phyloP scores from a whole-genome alignment of 1,140 invertebrate genomes.

The Brachionus plicatilis region DNA sequence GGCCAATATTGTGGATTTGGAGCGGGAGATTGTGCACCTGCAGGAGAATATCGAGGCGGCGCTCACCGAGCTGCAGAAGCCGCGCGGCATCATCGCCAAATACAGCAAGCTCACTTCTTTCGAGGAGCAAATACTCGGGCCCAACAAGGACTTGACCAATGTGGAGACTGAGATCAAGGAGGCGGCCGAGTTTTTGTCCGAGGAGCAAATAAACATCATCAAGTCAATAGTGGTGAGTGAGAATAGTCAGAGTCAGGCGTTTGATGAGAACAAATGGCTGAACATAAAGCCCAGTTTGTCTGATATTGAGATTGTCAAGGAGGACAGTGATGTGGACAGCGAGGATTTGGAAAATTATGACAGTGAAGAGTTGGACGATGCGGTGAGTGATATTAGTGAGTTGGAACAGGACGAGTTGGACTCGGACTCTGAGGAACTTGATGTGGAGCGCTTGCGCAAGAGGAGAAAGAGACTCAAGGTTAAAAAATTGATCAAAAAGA shows the following conservation, averaged over 20 bases:
- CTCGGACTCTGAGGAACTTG: not conserved
- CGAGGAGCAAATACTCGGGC: constrained; percentile 22
- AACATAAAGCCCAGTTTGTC: constrained; percentile 17
- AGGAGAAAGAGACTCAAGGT: not conserved
- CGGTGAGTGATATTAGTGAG: not conserved
- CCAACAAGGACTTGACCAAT: constrained; percentile 31
- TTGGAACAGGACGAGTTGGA: not conserved
- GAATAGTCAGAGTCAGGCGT: not conserved
- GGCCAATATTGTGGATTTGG: constrained; percentile 17
- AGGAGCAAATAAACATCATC: constrained; percentile 32
- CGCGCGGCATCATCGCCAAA: constrained; percentile 34
- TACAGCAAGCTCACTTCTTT: constrained; percentile 6
- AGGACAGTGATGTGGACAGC: not conserved
- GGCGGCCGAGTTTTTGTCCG: constrained; percentile 35
- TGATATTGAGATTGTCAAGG: not conserved
- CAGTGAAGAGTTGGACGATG: not conserved
- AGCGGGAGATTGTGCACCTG: not conserved
- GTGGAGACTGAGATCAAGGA: constrained; percentile 6
- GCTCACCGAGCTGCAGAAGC: constrained; percentile 32
- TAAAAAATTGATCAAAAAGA: constrained; percentile 12
- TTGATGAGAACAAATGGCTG: not conserved
- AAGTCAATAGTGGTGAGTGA: not conserved
- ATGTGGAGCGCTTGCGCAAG: not conserved
- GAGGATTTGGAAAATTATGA: not conserved
- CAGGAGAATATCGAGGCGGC: constrained; percentile 35